Conservation (phyloP, 2,888 invertebrate species). For the Nomada flava region DNA sequence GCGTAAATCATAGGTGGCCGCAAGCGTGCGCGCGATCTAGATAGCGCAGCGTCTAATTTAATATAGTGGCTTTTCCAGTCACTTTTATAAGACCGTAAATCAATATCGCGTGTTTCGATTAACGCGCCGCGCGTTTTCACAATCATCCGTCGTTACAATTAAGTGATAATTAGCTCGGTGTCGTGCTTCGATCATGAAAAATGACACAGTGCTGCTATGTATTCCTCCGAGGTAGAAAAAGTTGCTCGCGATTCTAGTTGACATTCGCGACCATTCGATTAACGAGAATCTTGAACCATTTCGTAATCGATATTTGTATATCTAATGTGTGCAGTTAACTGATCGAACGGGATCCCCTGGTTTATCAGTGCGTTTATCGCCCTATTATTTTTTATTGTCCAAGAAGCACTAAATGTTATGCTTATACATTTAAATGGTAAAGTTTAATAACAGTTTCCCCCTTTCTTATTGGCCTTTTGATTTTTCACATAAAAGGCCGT, state of each 20-base stretch:
- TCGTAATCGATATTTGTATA: no score
- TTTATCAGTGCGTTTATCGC: no score
- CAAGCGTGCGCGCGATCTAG: slow-evolving; percentile 41
- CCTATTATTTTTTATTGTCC: not conserved
- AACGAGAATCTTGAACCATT: no score
- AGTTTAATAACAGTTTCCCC: not conserved
- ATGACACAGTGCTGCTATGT: not conserved
- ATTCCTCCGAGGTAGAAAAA: no score
- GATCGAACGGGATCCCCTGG: no score
- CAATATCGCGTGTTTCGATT: slow-evolving; percentile 63
- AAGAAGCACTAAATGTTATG: no score
- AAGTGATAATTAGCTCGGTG: slow-evolving; percentile 45
- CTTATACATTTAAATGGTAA: no score
- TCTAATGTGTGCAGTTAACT: no score
- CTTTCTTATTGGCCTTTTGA: not conserved
- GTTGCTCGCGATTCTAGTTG: no score
- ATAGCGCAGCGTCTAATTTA: slow-evolving; percentile 63
- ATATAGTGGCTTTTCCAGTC: slow-evolving; percentile 61
- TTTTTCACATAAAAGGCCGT: not conserved
- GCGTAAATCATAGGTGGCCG: slow-evolving; percentile 38
- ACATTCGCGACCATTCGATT: no score
- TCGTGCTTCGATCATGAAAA: not conserved
- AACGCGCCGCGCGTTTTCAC: slow-evolving; percentile 38
- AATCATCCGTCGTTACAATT: slow-evolving; percentile 54
- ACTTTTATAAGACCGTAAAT: slow-evolving; percentile 50